Conservation (phyloP, 2,888 invertebrate species). For the Meliscaeva auricollis region DNA sequence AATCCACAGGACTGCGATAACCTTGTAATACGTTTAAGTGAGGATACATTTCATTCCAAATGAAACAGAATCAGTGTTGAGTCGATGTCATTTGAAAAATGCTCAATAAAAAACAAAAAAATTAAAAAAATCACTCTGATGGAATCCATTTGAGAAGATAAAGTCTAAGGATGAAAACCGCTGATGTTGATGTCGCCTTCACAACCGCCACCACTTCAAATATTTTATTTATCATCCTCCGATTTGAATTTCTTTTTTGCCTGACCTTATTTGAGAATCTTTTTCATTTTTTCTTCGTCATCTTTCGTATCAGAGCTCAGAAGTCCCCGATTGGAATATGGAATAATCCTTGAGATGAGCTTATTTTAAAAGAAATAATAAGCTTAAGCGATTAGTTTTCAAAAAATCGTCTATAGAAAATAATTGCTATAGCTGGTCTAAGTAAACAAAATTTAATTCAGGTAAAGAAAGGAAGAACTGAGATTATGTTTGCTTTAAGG, state of each 20-base stretch:
- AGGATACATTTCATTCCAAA: background rate
- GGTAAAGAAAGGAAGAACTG: background rate
- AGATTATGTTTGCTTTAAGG: background rate
- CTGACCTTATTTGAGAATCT: conserved; percentile 24
- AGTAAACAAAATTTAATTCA: background rate
- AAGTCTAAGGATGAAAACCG: background rate
- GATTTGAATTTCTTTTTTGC: conserved; percentile 29
- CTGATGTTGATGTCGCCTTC: conserved; percentile 5
- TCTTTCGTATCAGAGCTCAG: background rate
- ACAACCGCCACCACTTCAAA: background rate
- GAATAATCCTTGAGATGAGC: conserved; percentile 57
- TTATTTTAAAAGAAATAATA: conserved; percentile 54
- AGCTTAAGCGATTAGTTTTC: conserved; percentile 56
- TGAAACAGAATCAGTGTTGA: background rate
- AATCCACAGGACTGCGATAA: conserved; percentile 20
- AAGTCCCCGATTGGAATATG: conserved; percentile 22
- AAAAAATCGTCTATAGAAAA: conserved; percentile 32
- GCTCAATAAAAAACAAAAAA: conserved; percentile 21
- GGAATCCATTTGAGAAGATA: background rate
- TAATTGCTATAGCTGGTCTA: background rate
- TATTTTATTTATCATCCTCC: conserved; percentile 27
- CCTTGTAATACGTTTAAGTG: conserved; percentile 20
- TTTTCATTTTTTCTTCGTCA: background rate
- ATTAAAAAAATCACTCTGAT: background rate
- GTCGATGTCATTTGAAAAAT: conserved; percentile 6